Percentiles rank a stretch among this genome's conserved stretches.
These are phyloP conservation scores for Sitta europaea DNA, from an alignment of 2,113 vertebrate genomes.

Conservation along the genomic window DNA sequence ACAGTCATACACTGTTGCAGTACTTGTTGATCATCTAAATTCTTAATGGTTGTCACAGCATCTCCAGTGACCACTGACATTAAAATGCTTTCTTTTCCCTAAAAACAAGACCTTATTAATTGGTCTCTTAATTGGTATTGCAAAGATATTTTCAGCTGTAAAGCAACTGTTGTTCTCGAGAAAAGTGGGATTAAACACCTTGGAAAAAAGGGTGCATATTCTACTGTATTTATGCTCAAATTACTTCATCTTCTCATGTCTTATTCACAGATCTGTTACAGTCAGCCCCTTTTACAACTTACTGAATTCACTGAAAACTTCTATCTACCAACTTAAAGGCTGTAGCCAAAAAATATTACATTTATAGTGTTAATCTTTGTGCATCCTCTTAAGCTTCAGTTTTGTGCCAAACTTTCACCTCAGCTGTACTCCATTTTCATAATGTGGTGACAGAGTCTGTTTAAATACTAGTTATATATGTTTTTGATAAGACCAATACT, in stretches of 20 bases:
- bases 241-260: background rate
- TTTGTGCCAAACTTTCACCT: background rate
- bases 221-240: background rate
- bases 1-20: slow-evolving; percentile 85
- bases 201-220: background rate
- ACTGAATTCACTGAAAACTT: background rate
- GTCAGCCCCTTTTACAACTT: background rate
- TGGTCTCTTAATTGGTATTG: background rate
- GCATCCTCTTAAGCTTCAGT: background rate
- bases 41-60: slow-evolving; percentile 78
- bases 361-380: background rate
- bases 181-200: background rate
- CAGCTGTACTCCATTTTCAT: background rate
- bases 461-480: background rate
- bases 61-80: slow-evolving; percentile 95
- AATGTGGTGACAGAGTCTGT: background rate
- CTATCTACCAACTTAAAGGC: background rate
- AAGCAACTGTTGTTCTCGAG: background rate
- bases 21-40: slow-evolving; percentile 87
- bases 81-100: slow-evolving; percentile 89
- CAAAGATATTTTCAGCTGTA: background rate
- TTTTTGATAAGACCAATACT: background rate
- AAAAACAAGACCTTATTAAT: background rate
- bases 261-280: background rate
- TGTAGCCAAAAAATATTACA: background rate